Evolutionary conservation across 1,140 invertebrate genomes (phyloP), one percentile per base, ranked within the genome.

Genomic region (Sycophaga agraensis): DNA sequence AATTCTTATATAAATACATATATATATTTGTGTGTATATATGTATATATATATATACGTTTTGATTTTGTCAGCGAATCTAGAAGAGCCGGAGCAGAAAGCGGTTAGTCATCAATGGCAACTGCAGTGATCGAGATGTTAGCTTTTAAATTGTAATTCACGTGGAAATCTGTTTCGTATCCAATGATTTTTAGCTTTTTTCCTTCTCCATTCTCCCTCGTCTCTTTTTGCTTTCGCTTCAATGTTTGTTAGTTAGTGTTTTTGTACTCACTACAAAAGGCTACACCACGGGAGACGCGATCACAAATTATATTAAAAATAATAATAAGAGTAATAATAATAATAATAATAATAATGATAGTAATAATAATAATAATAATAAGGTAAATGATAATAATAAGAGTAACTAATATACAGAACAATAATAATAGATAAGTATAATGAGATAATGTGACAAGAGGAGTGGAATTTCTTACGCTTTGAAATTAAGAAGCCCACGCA

Each of bases 271-370:
- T 60, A 60, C 40, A 60, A n/a, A n/a, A 53, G 39, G 34, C n/a
- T 55, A 49, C 34, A 54, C 28, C 34, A 61, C 34, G 49, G 14
- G 31, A 55, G 22, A 60, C 54, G 61, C 35, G 51, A 60, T 53
- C 54, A 58, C 67, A 65, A 67, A 66, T 64, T 67, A 37, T 66
- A 67, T 66, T 62, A 63, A 61, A 69, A 67, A 71, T 68, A 66
- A 69, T 63, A 70, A 65, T 69, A 73, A 68, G 73, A 70, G 69
- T 74, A 69, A 69, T 59, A 70, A 65, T 68, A 74, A 67, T 73
- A 68, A 69, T 73, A 71, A 56, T 62, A 64, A 65, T 58, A 66
- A 55, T 57, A 65, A 70, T 64, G 63, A 70, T 70, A 34, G 56
- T 28, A 43, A 45, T 50, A 48, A 60, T 51, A 66, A 26, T 17